Percentiles rank a stretch among this genome's conserved stretches.
phyloP scores from a whole-genome alignment of 2,888 invertebrate genomes.

The Dasysyrphus albostriatus region DNA sequence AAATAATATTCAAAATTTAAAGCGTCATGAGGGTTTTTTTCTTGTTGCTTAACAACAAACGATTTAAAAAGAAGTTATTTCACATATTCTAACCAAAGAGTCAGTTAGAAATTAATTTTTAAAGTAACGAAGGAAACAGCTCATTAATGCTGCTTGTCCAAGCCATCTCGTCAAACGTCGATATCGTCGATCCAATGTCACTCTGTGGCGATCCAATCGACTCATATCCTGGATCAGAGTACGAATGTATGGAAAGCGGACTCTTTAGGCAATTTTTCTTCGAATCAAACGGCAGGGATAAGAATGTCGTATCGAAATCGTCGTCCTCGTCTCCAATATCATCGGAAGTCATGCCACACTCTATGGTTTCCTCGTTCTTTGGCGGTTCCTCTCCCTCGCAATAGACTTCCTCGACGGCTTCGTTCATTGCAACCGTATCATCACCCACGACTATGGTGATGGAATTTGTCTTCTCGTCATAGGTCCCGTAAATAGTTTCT shows the following conservation, averaged over 20 bases:
- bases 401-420: conserved; percentile 83
- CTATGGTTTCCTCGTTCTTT: conserved; percentile 79
- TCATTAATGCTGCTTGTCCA: conserved; percentile 92
- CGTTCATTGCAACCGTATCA: conserved; percentile 85
- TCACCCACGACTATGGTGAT: conserved; percentile 89
- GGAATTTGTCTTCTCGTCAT: conserved; percentile 89
- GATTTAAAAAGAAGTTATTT: not conserved
- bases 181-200: conserved; percentile 76
- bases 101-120: conserved; percentile 73
- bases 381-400: conserved; percentile 83
- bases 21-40: conserved; percentile 14
- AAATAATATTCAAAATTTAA: not conserved
- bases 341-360: conserved; percentile 79
- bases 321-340: conserved; percentile 79
- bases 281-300: conserved; percentile 77
- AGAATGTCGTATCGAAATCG: conserved; percentile 81
- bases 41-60: not conserved
- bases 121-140: conserved; percentile 90
- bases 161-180: conserved; percentile 85
- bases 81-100: not conserved
- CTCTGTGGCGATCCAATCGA: conserved; percentile 86
- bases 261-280: conserved; percentile 79
- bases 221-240: conserved; percentile 88
- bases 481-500: conserved; percentile 89
- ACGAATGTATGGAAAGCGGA: conserved; percentile 81